A percentile compares a stretch with the other conserved stretches of the same genome.
phyloP scores from a whole-genome alignment of 2,113 vertebrate genomes.

The Strix uralensis region DNA sequence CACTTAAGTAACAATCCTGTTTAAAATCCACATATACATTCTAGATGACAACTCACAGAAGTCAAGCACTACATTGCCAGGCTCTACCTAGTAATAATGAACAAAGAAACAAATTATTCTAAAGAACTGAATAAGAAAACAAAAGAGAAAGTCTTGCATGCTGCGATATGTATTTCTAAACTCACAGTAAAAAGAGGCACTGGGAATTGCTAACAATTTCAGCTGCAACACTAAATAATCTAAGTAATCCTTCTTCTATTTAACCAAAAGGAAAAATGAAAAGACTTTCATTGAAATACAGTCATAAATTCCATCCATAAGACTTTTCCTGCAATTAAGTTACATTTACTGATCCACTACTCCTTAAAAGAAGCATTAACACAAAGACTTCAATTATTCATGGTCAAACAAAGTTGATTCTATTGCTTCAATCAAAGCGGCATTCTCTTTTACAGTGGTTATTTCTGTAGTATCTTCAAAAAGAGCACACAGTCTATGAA shows the following conservation, averaged over 20 bases:
- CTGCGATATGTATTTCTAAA: neutral
- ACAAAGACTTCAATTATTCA: conserved; percentile 79
- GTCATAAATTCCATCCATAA: conserved; percentile 72
- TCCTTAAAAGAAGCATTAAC: conserved; percentile 74
- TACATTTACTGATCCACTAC: conserved; percentile 75
- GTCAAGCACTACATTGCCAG: neutral
- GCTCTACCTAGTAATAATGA: neutral
- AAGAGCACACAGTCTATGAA: conserved; percentile 59
- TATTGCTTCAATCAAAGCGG: conserved; percentile 74
- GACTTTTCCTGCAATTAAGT: conserved; percentile 77
- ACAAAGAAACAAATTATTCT: neutral
- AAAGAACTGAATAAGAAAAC: neutral
- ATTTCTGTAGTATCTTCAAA: conserved; percentile 77
- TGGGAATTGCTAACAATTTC: conserved; percentile 47
- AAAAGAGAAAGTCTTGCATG: neutral
- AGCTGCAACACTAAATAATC: conserved; percentile 52
- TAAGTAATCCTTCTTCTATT: conserved; percentile 67
- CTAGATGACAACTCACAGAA: neutral
- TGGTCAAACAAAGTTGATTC: conserved; percentile 77
- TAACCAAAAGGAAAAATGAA: conserved; percentile 71
- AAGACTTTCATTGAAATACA: conserved; percentile 72
- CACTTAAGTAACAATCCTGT: neutral
- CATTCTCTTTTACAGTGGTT: conserved; percentile 76
- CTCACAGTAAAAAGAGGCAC: neutral
- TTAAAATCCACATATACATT: neutral